These are phyloP conservation scores for Pilophorus perplexus DNA, from an alignment of 2,888 invertebrate species.

Conservation along the genomic window DNA sequence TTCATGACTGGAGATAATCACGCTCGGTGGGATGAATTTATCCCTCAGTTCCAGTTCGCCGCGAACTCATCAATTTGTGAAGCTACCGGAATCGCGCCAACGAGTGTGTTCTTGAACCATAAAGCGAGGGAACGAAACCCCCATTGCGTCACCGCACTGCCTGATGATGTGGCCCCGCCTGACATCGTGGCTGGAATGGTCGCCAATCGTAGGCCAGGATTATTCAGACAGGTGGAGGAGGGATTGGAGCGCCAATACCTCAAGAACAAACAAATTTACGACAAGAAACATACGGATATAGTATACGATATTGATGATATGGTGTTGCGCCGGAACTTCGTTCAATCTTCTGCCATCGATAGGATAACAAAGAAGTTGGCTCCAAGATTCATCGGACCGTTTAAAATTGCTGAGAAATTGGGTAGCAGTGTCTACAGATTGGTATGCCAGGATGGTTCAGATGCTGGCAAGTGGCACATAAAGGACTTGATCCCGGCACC, in stretches of 20 bases:
- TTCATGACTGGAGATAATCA: conserved; percentile 43
- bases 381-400: not conserved
- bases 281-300: not conserved
- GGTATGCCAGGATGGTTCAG: conserved; percentile 9
- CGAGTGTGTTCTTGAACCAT: not conserved
- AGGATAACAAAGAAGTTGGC: not conserved
- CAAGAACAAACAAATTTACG: not conserved
- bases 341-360: not conserved
- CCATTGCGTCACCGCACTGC: not conserved
- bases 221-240: not conserved
- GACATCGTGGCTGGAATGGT: not conserved
- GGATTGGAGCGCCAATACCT: not conserved
- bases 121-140: not conserved
- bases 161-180: not conserved
- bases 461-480: conserved; percentile 12
- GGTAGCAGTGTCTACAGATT: not conserved
- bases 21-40: conserved; percentile 45
- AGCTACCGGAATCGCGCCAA: conserved; percentile 19
- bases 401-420: not conserved
- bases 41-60: conserved; percentile 46
- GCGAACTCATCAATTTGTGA: conserved; percentile 44
- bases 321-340: not conserved
- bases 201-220: too few relatives aligned
- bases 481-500: not conserved
- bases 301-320: not conserved